phyloP scores from a whole-genome alignment of 2,113 vertebrate genomes.

The Pseudorhombus dupliciocellatus region DNA sequence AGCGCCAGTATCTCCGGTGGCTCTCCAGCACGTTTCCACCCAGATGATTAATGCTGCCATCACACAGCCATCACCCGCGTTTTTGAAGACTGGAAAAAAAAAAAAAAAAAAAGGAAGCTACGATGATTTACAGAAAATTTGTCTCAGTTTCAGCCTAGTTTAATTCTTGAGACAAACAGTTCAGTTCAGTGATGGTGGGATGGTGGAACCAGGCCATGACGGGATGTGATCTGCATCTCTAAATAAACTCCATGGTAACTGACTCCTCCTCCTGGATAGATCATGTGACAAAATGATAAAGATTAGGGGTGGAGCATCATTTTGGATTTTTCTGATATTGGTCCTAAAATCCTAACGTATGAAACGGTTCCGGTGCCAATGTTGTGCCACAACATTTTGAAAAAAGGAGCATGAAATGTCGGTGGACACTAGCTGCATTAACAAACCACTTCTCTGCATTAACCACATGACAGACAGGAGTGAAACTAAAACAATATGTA shows the following conservation, averaged over 20 bases:
- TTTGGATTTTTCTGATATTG: not conserved
- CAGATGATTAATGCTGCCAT: slow-evolving; percentile 75
- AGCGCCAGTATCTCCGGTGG: slow-evolving; percentile 72
- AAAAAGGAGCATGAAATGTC: too few species aligned
- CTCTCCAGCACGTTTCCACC: slow-evolving; percentile 68
- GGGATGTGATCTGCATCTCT: not conserved
- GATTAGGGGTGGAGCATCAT: not conserved
- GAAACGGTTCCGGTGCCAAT: too few species aligned
- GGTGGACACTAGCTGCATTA: not conserved
- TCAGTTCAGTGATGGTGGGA: slow-evolving; percentile 41
- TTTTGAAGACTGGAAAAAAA: slow-evolving; percentile 61
- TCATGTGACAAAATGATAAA: not conserved
- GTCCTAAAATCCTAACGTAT: too few species aligned
- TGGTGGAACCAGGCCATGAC: slow-evolving; percentile 47
- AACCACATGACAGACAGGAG: not conserved
- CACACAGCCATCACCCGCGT: slow-evolving; percentile 58
- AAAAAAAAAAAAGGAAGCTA: slow-evolving; percentile 13
- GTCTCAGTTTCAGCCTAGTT: slow-evolving; percentile 57
- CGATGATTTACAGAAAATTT: slow-evolving; percentile 57
- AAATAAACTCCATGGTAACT: slow-evolving; percentile 16
- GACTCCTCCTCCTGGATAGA: slow-evolving; percentile 5
- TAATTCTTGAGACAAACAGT: slow-evolving; percentile 49
- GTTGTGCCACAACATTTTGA: too few species aligned
- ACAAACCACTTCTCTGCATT: not conserved
- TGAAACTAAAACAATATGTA: not conserved